phyloP scores from a whole-genome alignment of 2,113 vertebrate genomes.

The Hippocampus guttulatus region DNA sequence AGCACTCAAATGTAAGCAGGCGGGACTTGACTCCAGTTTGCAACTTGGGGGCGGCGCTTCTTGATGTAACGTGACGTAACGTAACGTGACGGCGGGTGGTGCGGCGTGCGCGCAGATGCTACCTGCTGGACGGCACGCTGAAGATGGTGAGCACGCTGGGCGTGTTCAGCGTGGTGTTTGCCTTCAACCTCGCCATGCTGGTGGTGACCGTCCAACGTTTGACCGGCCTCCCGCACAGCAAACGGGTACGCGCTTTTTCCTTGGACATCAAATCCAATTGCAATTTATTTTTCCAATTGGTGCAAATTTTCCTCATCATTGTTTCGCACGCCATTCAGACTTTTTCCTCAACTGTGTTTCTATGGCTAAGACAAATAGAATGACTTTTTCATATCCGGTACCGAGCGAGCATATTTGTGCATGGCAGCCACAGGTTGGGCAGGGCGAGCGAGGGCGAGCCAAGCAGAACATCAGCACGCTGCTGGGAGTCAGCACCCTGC shows the following conservation, averaged over 20 bases:
- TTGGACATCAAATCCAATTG: too few relatives aligned
- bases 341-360: too few relatives aligned
- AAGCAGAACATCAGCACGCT: constrained; percentile 31
- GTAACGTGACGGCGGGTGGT: not conserved
- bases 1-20: constrained; percentile 28
- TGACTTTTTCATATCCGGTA: too few relatives aligned
- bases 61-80: not conserved
- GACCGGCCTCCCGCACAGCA: not conserved
- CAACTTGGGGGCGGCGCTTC: not conserved
- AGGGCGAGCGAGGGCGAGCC: not conserved
- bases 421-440: not conserved
- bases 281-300: too few relatives aligned
- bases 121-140: constrained; percentile 3
- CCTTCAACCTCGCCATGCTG: constrained; percentile 39
- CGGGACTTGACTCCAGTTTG: not conserved
- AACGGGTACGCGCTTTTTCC: constrained; percentile 22
- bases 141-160: constrained; percentile 40
- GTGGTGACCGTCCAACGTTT: constrained; percentile 18
- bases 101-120: constrained; percentile 39
- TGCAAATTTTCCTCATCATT: too few relatives aligned
- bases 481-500: constrained; percentile 46
- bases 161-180: constrained; percentile 38
- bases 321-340: too few relatives aligned
- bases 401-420: too few relatives aligned
- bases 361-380: too few relatives aligned